Evolutionary conservation across 1,140 invertebrate species (phyloP).

Genomic region (Conus betulinus): DNA sequence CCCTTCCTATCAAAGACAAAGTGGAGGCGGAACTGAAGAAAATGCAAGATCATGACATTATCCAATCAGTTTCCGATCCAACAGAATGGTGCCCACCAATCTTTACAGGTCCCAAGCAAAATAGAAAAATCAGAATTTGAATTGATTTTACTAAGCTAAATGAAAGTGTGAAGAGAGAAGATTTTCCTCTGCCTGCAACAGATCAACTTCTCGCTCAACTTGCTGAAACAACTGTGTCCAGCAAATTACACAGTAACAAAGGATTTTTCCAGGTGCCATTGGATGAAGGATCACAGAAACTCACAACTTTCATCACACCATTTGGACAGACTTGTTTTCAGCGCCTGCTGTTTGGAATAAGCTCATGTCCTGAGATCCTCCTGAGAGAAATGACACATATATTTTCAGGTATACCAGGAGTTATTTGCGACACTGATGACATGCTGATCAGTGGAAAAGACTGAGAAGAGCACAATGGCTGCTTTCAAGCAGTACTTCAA

Average conservation of each 20-base stretch:
- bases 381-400: background rate
- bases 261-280: background rate
- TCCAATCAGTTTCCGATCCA: background rate
- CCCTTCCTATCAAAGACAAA: background rate
- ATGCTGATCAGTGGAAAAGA: too few relatives aligned
- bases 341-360: too few relatives aligned
- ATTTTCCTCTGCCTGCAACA: background rate
- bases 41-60: background rate
- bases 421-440: too few relatives aligned
- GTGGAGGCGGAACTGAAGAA: background rate
- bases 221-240: background rate
- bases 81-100: conserved; percentile 4
- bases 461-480: too few relatives aligned
- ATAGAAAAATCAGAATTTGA: background rate
- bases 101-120: background rate
- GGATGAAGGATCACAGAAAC: background rate
- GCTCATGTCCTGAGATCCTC: too few relatives aligned
- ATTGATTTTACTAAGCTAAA: background rate
- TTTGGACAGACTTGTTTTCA: too few relatives aligned
- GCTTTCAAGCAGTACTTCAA: too few relatives aligned
- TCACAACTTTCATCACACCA: background rate
- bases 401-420: too few relatives aligned
- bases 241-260: background rate
- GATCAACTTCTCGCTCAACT: background rate
- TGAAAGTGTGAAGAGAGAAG: background rate